Evolutionary conservation across 1,140 invertebrate genomes (phyloP), one percentile per base, ranked within the genome.

Genomic region (Apis mellifera): DNA sequence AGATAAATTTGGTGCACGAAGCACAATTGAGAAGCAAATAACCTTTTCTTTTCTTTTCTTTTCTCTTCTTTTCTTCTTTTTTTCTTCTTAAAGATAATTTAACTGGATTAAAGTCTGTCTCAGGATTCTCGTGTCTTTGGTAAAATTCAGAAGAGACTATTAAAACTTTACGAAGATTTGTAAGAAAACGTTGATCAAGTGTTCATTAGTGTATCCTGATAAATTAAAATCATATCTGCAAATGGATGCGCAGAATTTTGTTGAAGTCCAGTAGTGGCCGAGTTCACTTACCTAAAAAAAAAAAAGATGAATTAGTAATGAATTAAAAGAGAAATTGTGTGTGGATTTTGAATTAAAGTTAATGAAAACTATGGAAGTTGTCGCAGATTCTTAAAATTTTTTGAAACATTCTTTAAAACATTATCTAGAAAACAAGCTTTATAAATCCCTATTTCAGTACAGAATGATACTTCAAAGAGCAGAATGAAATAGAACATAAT

Each of bases 81-180:
- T 26, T 23, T 32, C 21, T 42, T 65, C 4, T 42, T 32, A 4
- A 21, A 42, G 64, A 66, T 42, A 42, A n/a, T 2, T 23, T n/a
- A 42, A 42, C 32, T 42, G 4, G 4, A 42, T 60, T n/a, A 23
- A 12, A 32, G 64, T 42, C 42, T n/a, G 9, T 4, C 3, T 23
- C 3, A 23, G 13, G 15, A 21, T 72, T 55, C 12, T 55, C 13
- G 19, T 13, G 26, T 75, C 73, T 75, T 75, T 75, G 73, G 73
- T 52, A 62, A 48, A 50, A 26, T 62, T n/a, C 8, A 19, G 42
- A 2, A 65, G 17, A 48, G 13, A 52, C n/a, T n/a, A 62, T 69
- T 7, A 21, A 23, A 69, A 50, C 42, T 69, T 50, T 13, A n/a
- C 7, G 42, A 48, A n/a, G 12, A 9, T n/a, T 50, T 11, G 1